These are phyloP conservation scores for Sebastiscus albofasciatus DNA, from an alignment of 2,797 vertebrate genomes.

Conservation along the genomic window DNA sequence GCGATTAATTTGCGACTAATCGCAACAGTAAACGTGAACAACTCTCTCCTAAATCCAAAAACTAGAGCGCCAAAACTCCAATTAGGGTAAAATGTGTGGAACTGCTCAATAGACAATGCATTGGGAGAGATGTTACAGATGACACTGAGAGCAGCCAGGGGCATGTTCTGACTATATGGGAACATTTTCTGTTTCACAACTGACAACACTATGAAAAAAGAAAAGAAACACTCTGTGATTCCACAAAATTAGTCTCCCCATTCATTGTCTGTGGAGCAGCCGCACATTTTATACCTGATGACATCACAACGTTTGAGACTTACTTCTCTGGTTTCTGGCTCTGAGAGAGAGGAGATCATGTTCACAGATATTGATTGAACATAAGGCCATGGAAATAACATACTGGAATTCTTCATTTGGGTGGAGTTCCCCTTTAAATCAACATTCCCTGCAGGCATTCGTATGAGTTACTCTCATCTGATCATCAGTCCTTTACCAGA, in stretches of 20 bases:
- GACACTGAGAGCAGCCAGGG: neutral
- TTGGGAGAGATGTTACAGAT: neutral
- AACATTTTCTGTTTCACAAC: neutral
- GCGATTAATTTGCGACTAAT: too few species aligned
- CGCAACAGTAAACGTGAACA: too few species aligned
- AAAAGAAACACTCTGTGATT: neutral
- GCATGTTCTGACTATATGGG: neutral
- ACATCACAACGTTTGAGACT: neutral
- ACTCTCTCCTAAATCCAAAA: too few species aligned
- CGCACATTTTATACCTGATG: neutral
- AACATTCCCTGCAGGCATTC: neutral
- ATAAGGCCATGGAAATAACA: neutral
- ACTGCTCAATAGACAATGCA: neutral
- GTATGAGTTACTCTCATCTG: constrained; percentile 11
- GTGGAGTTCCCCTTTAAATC: neutral
- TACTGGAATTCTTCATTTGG: neutral
- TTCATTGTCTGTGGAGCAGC: neutral
- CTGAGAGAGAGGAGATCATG: too few species aligned
- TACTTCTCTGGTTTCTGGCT: neutral
- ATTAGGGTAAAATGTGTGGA: neutral
- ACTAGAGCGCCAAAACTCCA: too few species aligned
- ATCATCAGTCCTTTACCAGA: neutral
- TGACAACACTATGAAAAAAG: neutral
- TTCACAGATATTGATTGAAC: too few species aligned
- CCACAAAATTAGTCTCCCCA: neutral